Conservation (phyloP, 2,113 vertebrate genomes). For the Hystrix cristata region DNA sequence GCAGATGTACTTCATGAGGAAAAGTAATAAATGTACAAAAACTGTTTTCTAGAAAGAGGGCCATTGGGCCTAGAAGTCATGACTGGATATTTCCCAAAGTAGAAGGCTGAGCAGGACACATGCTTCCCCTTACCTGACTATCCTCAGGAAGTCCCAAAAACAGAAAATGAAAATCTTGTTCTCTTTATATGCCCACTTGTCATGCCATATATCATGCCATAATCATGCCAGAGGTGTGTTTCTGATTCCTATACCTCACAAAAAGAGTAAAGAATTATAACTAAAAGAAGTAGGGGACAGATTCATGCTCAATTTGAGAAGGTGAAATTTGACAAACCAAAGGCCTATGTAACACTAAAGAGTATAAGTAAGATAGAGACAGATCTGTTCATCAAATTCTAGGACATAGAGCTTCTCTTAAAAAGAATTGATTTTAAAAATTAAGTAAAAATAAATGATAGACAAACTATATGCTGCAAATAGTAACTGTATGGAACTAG, state of each 20-base stretch:
- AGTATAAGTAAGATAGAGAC: neutral
- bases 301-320: neutral
- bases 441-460: neutral
- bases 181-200: neutral
- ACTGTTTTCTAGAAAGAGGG: conserved; percentile 9
- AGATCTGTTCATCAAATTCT: neutral
- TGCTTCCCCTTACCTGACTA: neutral
- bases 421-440: neutral
- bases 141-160: neutral
- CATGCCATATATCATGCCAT: neutral
- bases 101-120: neutral
- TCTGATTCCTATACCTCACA: neutral
- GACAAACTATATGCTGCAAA: neutral
- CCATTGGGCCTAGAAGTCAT: neutral
- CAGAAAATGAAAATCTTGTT: neutral
- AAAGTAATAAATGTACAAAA: neutral
- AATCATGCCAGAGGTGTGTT: neutral
- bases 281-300: neutral
- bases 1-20: neutral
- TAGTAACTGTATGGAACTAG: neutral
- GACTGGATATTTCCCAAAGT: neutral
- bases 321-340: neutral
- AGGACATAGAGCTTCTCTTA: neutral
- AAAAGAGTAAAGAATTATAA: neutral
- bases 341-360: neutral